A percentile compares a stretch with the other conserved stretches of the same genome.
Evolutionary conservation across 2,113 vertebrate genomes (phyloP).

Genomic region (Takifugu flavidus): DNA sequence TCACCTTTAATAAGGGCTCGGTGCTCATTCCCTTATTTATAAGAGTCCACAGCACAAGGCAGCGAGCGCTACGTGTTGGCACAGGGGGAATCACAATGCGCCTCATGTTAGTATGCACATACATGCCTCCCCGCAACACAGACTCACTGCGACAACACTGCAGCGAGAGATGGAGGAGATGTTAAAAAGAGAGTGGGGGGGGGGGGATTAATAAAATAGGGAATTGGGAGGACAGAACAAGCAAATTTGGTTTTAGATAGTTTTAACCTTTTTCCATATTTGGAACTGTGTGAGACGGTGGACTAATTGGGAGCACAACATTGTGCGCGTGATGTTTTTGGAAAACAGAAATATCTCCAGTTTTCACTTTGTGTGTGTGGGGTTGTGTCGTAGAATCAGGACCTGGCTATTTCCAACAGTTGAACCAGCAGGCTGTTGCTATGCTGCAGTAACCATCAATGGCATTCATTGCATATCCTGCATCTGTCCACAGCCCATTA

Average conservation of each 20-base stretch:
- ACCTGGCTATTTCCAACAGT: too few relatives aligned
- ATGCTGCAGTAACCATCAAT: too few relatives aligned
- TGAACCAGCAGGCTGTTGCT: too few relatives aligned
- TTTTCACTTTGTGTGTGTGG: too few relatives aligned
- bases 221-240: slow-evolving; percentile 18
- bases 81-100: slow-evolving; percentile 30
- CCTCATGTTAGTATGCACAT: slow-evolving; percentile 71
- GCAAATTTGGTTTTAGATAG: slow-evolving; percentile 24
- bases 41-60: slow-evolving; percentile 37
- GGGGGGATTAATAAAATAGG: slow-evolving; percentile 23
- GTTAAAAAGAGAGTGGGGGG: slow-evolving; percentile 42
- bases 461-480: too few relatives aligned
- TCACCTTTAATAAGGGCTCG: slow-evolving; percentile 66
- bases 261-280: slow-evolving; percentile 34
- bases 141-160: slow-evolving; percentile 71
- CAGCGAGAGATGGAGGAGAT: slow-evolving; percentile 61
- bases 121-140: slow-evolving; percentile 66
- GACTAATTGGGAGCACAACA: slow-evolving; percentile 43
- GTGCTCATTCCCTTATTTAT: slow-evolving; percentile 63
- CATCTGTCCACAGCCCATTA: too few relatives aligned
- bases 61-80: slow-evolving; percentile 46
- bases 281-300: slow-evolving; percentile 21
- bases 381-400: too few relatives aligned
- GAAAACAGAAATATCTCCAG: slow-evolving; percentile 45
- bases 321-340: slow-evolving; percentile 39